Evolutionary conservation across 2,797 vertebrate species (phyloP), one percentile per base, ranked within the genome.

Genomic region (Cyprinella venusta): DNA sequence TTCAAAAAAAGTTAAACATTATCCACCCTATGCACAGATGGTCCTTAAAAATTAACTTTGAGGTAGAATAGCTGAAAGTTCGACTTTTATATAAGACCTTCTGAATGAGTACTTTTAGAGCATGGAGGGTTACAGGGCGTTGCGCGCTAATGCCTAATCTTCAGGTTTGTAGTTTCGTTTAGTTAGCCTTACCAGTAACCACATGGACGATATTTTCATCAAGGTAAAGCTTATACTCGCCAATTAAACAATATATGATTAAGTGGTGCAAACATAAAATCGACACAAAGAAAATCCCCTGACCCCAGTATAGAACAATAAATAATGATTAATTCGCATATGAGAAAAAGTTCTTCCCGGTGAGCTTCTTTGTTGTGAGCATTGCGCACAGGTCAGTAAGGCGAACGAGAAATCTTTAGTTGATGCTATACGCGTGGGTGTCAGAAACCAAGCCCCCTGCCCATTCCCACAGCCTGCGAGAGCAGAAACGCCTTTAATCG

Each of bases 41-140:
- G 90, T 90, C 91, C 95, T 96, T 97, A 97, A 96, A 96, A 94
- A 97, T 97, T 98, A 98, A 97, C 97, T 93, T 90, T 92, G 89
- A 88, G 84, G 86, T 91, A 87, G 91, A 86, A 92, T 88, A 56
- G 90, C 91, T 92, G 87, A 91, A 63, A 75, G n/a, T 36, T 69
- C 33, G 56, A 83, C 80, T 84, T 81, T 52, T 74, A 72, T 85
- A 80, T 59, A 4, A 86, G 81, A 56, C 64, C 26, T 6, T 81
- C 45, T 74, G 56, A 61, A 64, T 65, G 80, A 65, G 42, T 8
- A 13, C 70, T 40, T 26, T 38, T 26, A 38, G 42, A 50, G 56
- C 21, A 77, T 33, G 38, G 16, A 77, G 40, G 10, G 7, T 63
- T 77, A 13, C 56, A 45, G 12, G 54, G 54, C 38, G 19, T 61